Conservation (phyloP, 2,888 invertebrate species). For the Erebia ligea region DNA sequence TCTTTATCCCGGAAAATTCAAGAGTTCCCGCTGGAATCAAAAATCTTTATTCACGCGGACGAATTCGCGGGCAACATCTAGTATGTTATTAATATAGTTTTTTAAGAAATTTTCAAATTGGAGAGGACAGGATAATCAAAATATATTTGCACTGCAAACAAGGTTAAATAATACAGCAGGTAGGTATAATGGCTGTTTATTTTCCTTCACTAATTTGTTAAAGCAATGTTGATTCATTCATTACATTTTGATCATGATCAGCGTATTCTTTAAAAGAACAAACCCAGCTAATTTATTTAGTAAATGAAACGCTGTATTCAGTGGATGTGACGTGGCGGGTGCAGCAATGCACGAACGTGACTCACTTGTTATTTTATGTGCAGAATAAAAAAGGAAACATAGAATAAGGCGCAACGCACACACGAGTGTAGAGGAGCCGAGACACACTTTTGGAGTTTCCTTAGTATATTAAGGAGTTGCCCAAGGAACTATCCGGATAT, state of each 20-base stretch:
- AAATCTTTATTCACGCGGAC: too few species aligned
- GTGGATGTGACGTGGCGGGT: slow-evolving; percentile 30
- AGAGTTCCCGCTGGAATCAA: too few species aligned
- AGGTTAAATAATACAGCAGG: background rate
- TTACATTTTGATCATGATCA: slow-evolving; percentile 35
- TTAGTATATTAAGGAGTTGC: too few species aligned
- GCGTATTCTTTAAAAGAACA: slow-evolving; percentile 26
- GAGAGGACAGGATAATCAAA: background rate
- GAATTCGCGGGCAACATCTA: too few species aligned
- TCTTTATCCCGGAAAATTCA: too few species aligned
- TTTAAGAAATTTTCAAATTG: background rate
- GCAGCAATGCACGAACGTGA: slow-evolving; percentile 30
- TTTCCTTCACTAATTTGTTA: slow-evolving; percentile 17
- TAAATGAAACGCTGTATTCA: slow-evolving; percentile 38
- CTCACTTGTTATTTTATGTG: slow-evolving; percentile 25
- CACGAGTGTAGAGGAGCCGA: too few species aligned
- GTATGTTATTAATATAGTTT: too few species aligned
- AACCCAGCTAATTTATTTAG: slow-evolving; percentile 38
- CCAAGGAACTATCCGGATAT: too few species aligned
- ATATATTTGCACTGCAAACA: background rate
- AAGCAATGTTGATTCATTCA: slow-evolving; percentile 34
- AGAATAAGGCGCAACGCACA: background rate
- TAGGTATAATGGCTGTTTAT: slow-evolving; percentile 2
- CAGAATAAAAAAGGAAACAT: background rate
- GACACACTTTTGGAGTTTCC: too few species aligned